phyloP scores from a whole-genome alignment of 1,140 invertebrate genomes.

The Macrotrachela quadricornifera region DNA sequence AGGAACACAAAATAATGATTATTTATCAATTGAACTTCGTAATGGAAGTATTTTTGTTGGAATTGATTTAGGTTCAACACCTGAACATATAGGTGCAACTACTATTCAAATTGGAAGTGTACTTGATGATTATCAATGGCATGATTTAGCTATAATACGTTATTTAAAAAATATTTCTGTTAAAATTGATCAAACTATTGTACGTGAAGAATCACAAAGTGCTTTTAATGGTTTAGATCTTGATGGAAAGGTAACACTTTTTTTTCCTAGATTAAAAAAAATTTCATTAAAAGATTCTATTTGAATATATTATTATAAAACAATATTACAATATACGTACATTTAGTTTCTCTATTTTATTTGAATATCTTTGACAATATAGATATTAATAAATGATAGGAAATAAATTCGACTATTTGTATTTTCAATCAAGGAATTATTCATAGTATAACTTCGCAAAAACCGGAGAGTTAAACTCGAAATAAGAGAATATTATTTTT shows the following conservation, averaged over 20 bases:
- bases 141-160: slow-evolving; percentile 70
- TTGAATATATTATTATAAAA: no score
- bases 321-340: no score
- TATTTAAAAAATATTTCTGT: slow-evolving; percentile 58
- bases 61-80: slow-evolving; percentile 38
- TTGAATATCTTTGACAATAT: no score
- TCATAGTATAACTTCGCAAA: no score
- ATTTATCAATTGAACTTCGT: slow-evolving; percentile 63
- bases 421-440: no score
- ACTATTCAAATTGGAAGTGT: slow-evolving; percentile 45
- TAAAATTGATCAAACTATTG: slow-evolving; percentile 72
- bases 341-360: no score
- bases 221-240: slow-evolving; percentile 55
- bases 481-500: no score
- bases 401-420: no score
- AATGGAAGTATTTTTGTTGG: slow-evolving; percentile 71
- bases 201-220: slow-evolving; percentile 58
- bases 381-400: no score
- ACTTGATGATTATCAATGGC: slow-evolving; percentile 89
- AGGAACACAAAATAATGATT: slow-evolving; percentile 71
- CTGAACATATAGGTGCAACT: slow-evolving; percentile 6
- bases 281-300: no score
- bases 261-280: no score
- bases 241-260: slow-evolving; percentile 61
- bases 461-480: no score